phyloP scores from a whole-genome alignment of 2,888 invertebrate species.

The Geotrupes spiniger region DNA sequence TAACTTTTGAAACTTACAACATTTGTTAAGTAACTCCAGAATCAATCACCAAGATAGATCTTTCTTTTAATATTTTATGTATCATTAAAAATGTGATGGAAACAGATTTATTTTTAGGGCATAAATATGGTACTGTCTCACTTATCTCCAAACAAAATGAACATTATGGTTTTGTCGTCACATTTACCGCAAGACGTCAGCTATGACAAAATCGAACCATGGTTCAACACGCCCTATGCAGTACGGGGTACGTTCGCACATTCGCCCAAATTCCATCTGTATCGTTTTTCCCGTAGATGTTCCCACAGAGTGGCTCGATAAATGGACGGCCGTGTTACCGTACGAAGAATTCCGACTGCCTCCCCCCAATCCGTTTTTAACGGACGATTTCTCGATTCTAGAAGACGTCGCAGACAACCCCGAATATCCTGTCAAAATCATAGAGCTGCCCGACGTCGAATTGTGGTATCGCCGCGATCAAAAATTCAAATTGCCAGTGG shows the following conservation, averaged over 20 bases:
- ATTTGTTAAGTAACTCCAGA: too few species aligned
- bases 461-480: slow-evolving; percentile 84
- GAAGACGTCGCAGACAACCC: slow-evolving; percentile 45
- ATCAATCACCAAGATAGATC: too few species aligned
- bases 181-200: slow-evolving; percentile 50
- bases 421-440: slow-evolving; percentile 58
- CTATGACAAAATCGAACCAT: slow-evolving; percentile 70
- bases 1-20: too few species aligned
- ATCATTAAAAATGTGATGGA: too few species aligned
- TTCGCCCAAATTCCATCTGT: slow-evolving; percentile 6
- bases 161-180: slow-evolving; percentile 68
- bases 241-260: slow-evolving; percentile 33
- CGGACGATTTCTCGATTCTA: slow-evolving; percentile 66
- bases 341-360: slow-evolving; percentile 65
- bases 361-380: slow-evolving; percentile 68
- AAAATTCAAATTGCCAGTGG: slow-evolving; percentile 78
- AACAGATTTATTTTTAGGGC: slow-evolving; percentile 46
- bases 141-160: slow-evolving; percentile 64
- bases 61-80: too few species aligned
- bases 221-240: slow-evolving; percentile 81
- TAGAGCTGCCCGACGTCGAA: slow-evolving; percentile 58
- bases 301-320: slow-evolving; percentile 60
- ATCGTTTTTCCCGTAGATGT: slow-evolving; percentile 51
- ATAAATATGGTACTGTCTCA: slow-evolving; percentile 60
- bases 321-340: slow-evolving; percentile 60